Base-by-base conservation (phyloP, 1,140 invertebrate species). In the Drosophila ohnishii region DNA sequence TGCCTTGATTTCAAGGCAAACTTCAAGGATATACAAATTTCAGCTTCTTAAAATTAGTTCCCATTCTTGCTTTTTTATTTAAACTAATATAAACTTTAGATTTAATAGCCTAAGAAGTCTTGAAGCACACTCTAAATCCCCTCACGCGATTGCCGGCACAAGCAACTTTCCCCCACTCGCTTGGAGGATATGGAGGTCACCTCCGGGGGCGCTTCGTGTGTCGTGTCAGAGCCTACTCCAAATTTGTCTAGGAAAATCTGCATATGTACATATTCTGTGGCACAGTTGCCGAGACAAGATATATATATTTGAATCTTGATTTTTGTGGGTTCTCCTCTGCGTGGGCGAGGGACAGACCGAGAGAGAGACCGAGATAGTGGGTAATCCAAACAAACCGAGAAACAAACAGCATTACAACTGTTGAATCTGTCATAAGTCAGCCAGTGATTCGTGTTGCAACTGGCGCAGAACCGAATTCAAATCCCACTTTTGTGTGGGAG, bases 361-460 rank as follows among this genome's bases (percentile, higher is more conserved):
- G 8, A 39, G 13, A 55, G 8, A 35, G 13, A 8, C 45, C 9
- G 7, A 9, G 45, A 59, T 16, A 3, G 25, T 11, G 19, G 25
- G 8, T 53, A 37, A 62, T 47, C 44, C n/a, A 37, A 60, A 35
- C 47, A 37, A 67, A 39, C 19, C 42, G 35, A 37, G 42, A 50
- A 65, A 64, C 37, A 62, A 67, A 64, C 35, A 28, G 44, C 45
- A 47, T 57, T 69, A 71, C 63, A 57, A 57, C 42, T 69, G 63
- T 39, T 56, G 64, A n/a, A 70, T 37, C 50, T 70, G 70, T 72
- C 70, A 71, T 50, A 60, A 58, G 61, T 65, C 48, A 37, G 60
- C 19, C 42, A 25, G 63, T 14, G 37, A 51, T 70, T 32, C 37
- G 34, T 56, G 62, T 67, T 66, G 66, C 62, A 70, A 70, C 35